phyloP scores from a whole-genome alignment of 2,113 vertebrate genomes.

The Brachypodius melanocephalos region DNA sequence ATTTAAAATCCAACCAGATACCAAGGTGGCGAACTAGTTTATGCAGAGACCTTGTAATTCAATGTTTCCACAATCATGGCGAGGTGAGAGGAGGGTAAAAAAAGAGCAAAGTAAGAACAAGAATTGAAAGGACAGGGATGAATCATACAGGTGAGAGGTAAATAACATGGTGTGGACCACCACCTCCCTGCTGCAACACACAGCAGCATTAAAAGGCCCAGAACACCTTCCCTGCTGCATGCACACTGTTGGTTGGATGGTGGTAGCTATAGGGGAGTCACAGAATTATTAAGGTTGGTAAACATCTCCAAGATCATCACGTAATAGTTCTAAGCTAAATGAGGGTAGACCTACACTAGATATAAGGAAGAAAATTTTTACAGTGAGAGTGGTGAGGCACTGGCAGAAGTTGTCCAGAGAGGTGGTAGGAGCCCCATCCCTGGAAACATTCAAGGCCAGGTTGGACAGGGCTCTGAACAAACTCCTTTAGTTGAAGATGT shows the following conservation, averaged over 20 bases:
- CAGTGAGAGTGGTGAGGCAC: not conserved
- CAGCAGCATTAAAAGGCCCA: not conserved
- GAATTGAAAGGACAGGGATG: not conserved
- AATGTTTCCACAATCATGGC: fast-evolving
- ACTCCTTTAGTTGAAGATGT: not conserved
- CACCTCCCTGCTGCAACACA: not conserved
- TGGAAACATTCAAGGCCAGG: not conserved
- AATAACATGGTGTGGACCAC: not conserved
- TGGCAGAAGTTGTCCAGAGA: not conserved
- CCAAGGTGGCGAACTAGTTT: not conserved
- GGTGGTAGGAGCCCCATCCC: not conserved
- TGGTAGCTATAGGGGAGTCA: not conserved
- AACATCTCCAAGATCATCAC: not conserved
- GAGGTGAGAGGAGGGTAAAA: not conserved
- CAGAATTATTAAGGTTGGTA: not conserved
- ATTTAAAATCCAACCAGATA: not conserved
- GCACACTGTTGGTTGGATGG: not conserved
- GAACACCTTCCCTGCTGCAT: not conserved
- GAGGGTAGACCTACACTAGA: not conserved
- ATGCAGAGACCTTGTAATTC: not conserved
- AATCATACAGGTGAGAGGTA: not conserved
- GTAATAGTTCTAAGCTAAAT: not conserved
- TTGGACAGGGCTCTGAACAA: not conserved
- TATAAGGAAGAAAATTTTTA: not conserved
- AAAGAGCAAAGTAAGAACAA: not conserved